These are phyloP conservation scores for Melopsittacus undulatus DNA, from an alignment of 2,797 vertebrate species.

Conservation along the genomic window DNA sequence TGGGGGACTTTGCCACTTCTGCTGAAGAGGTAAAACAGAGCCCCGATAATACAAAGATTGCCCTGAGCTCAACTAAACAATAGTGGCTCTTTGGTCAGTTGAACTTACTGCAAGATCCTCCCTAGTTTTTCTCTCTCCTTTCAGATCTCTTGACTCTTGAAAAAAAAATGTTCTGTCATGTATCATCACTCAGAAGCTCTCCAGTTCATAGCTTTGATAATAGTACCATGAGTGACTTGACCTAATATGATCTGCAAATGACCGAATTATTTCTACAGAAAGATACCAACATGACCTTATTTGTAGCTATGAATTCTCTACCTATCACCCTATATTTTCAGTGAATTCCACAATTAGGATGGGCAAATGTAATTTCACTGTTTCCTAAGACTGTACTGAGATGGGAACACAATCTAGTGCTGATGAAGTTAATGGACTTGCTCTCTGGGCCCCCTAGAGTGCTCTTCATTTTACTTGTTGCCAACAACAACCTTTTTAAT, in stretches of 20 bases:
- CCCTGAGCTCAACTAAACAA: not conserved
- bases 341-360: not conserved
- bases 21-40: not conserved
- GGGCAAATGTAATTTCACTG: not conserved
- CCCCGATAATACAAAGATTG: not conserved
- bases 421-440: constrained; percentile 49
- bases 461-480: constrained; percentile 51
- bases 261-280: constrained; percentile 25
- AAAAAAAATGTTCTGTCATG: not conserved
- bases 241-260: constrained; percentile 35
- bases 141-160: not conserved
- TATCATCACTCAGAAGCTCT: not conserved
- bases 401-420: not conserved
- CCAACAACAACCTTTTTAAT: constrained; percentile 42
- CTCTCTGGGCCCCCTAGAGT: constrained; percentile 17
- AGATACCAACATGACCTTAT: not conserved
- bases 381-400: not conserved
- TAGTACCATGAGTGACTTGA: not conserved
- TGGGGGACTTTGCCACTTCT: not conserved
- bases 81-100: not conserved
- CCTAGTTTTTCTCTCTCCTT: not conserved
- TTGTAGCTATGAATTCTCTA: not conserved
- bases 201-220: not conserved
- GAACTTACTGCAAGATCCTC: not conserved
- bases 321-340: not conserved